These are phyloP conservation scores for Patiria miniata DNA, from an alignment of 35 echinoderm and acorn worm species.

Conservation along the genomic window DNA sequence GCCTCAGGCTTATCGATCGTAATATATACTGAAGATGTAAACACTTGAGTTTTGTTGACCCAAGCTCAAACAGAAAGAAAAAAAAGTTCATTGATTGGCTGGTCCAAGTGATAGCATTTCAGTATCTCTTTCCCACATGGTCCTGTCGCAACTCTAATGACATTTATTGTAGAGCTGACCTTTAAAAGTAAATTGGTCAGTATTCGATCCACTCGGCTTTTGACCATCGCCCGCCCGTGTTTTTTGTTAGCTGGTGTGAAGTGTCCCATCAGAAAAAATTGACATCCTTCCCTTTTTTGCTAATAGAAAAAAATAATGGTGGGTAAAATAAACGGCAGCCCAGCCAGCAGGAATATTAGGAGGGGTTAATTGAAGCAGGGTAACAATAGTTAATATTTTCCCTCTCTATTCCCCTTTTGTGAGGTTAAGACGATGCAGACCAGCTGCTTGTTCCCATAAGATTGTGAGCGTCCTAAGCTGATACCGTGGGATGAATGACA, in stretches of 20 bases:
- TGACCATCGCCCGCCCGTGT: not conserved
- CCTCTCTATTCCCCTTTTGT: not conserved
- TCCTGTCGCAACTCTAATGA: not conserved
- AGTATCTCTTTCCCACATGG: conserved; percentile 9
- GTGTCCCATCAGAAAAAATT: not conserved
- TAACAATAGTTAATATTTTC: not conserved
- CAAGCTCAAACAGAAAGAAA: not conserved
- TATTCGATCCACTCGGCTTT: not conserved
- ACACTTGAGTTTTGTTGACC: no score
- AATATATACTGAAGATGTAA: no score
- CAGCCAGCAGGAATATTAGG: not conserved
- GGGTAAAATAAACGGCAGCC: not conserved
- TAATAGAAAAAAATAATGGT: not conserved
- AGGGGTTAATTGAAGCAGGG: not conserved
- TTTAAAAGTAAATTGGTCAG: not conserved
- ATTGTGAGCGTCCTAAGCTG: not conserved
- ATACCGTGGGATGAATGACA: not conserved
- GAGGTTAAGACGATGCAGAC: not conserved
- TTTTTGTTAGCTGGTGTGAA: not conserved
- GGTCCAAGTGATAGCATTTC: not conserved
- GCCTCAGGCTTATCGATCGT: no score
- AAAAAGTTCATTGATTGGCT: not conserved
- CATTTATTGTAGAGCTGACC: conserved; percentile 5
- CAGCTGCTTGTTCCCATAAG: not conserved
- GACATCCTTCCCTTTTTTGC: not conserved